Evolutionary conservation across 2,797 vertebrate species (phyloP), one percentile per base, ranked within the genome.

Genomic region (Alectoris magna): DNA sequence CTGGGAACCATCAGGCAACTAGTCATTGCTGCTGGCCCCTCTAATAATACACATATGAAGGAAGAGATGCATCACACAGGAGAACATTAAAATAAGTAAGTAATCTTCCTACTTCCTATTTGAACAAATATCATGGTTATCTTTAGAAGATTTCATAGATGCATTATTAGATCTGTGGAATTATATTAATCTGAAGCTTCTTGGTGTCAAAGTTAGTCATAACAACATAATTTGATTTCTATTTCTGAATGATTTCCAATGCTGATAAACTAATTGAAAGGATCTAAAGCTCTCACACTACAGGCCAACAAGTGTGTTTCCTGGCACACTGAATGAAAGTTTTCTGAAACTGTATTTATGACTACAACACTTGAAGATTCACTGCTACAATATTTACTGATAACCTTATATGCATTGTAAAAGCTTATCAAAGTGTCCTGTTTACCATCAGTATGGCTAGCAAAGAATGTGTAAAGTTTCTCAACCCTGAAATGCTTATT

Each of bases 291-390:
- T 73, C 98, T 98, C 6, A 98, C 98, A 62, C 98, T 98, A 90
- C 98, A 99, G 22, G 95, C 97, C 89, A 98, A 83, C 84, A 99
- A 97, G 90, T 99, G 98, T 56, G 98, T 98, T 98, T 98, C 91
- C 98, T 98, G 96, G 73, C 70, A 87, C 21, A 44, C n/a, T 9
- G 21, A 5, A 55, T 74, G 59, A 91, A 84, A 70, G 31, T 29
- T 92, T 34, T 73, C 69, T 72, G 46, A 75, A 93, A 55, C 36
- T 31, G 18, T 53, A 10, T 78, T 90, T 84, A 73, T 81, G 27
- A 56, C 18, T 73, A 23, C 15, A 86, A 1, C 48, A 51, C 36
- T 73, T 93, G 6, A 38, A 29, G 29, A 59, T 93, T 90, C 91
- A 88, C n/a, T 76, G 39, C 48, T 86, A 16, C 39, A 86, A 39